These are phyloP conservation scores for Watersipora subatra DNA, from an alignment of 1,140 invertebrate species.

Conservation along the genomic window DNA sequence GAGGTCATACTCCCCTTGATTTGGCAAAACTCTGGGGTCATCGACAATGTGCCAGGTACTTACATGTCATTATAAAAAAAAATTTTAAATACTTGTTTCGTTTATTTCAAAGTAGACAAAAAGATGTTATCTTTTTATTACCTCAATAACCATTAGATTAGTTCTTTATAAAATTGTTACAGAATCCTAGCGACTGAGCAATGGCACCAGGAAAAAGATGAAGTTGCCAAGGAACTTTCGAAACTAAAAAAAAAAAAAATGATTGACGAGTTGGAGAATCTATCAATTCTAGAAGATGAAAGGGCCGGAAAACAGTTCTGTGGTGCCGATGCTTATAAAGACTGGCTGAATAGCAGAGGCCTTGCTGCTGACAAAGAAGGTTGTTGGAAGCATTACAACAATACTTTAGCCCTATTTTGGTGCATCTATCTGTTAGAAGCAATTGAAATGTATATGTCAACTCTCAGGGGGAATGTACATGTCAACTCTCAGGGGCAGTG, in stretches of 20 bases:
- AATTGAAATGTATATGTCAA: constrained; percentile 3
- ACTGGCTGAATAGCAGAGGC: constrained; percentile 17
- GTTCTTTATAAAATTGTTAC: too few relatives aligned
- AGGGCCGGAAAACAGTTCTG: constrained; percentile 19
- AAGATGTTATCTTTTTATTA: too few relatives aligned
- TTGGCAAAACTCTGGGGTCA: constrained; percentile 39
- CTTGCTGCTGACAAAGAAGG: not conserved
- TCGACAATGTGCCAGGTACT: constrained; percentile 39
- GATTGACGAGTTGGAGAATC: constrained; percentile 25
- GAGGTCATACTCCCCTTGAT: constrained; percentile 34
- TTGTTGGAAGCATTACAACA: not conserved
- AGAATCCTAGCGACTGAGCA: constrained; percentile 35
- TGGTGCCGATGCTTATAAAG: constrained; percentile 23
- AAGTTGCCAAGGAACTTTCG: constrained; percentile 27
- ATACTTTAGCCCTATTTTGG: constrained; percentile 13
- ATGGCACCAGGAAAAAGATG: constrained; percentile 36
- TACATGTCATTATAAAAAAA: too few relatives aligned
- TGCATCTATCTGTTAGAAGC: constrained; percentile 11
- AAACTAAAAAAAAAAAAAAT: constrained; percentile 32
- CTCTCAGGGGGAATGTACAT: not conserved
- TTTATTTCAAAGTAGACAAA: too few relatives aligned
- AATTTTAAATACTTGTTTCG: too few relatives aligned
- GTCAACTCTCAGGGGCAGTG: constrained; percentile 6
- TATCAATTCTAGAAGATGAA: constrained; percentile 27
- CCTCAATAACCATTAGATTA: too few relatives aligned